A percentile compares a stretch with the other conserved stretches of the same genome.
phyloP scores from a whole-genome alignment of 2,888 invertebrate genomes.

The Tetragnatha montana region DNA sequence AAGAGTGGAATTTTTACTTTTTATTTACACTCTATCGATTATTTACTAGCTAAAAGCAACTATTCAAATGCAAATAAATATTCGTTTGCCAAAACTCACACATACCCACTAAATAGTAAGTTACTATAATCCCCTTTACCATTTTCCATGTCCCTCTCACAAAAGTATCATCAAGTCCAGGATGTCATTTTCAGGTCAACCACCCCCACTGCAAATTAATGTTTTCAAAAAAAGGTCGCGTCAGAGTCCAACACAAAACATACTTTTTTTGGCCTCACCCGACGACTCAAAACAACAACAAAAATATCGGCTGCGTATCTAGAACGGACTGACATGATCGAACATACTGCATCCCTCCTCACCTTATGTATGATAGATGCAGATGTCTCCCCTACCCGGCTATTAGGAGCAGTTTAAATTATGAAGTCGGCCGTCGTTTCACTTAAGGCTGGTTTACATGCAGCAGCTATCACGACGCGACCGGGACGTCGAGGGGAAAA shows the following conservation, averaged over 20 bases:
- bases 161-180: not conserved
- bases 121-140: no score
- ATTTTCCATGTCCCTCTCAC: not conserved
- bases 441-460: no score
- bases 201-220: slow-evolving; percentile 39
- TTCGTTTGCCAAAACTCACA: no score
- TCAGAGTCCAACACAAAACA: slow-evolving; percentile 6
- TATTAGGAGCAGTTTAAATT: slow-evolving; percentile 64
- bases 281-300: slow-evolving; percentile 7
- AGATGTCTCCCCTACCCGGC: slow-evolving; percentile 40
- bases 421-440: slow-evolving; percentile 20
- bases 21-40: no score
- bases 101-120: no score
- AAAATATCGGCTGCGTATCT: not conserved
- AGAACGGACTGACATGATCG: not conserved
- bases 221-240: slow-evolving; percentile 8
- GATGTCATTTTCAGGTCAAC: slow-evolving; percentile 10
- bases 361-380: slow-evolving; percentile 58
- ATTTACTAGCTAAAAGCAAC: no score
- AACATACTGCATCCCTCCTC: not conserved
- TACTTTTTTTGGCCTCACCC: slow-evolving; percentile 2
- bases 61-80: no score
- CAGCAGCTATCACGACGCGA: no score
- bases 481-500: no score
- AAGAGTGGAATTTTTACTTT: no score